Base-by-base conservation (phyloP, 2,888 invertebrate genomes). In the Hecatera dysodea region DNA sequence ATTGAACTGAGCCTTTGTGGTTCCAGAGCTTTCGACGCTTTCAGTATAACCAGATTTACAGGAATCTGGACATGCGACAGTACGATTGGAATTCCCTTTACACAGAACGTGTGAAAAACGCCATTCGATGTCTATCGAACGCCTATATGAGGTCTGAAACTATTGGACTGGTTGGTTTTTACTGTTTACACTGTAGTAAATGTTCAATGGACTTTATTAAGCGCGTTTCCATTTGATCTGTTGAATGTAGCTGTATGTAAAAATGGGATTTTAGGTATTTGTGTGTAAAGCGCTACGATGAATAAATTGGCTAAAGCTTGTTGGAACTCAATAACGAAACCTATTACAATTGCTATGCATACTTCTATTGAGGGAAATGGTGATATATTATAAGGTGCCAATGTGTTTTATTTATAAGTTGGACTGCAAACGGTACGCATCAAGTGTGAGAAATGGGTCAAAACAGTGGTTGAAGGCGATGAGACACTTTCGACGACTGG, bases 371-470 rank as follows among this genome's bases (percentile, higher is more conserved):
- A 61, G 53, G 56, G 59, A 53, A 72, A 65, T 65, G 53, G 27
- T 72, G 57, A 62, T 64, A 72, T 55, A 52, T 56, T 52, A 70
- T 57, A 48, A 72, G 59, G 70, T 78, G 50, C 27, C 48, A 46
- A 63, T 66, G 72, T 79, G 72, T 67, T 81, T 79, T 81, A 79
- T 79, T 79, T 79, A 79, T 79, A 72, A 78, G 78, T 67, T 65
- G 33, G 9, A 81, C 53, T 72, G 67, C 78, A 79, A 79, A 79
- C 81, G 67, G 72, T 72, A 66, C 36, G 50, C 50, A 61, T 81
- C 53, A 79, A 79, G 82, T 79, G 82, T 79, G 79, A 78, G 79
- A 79, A 79, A 79, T 79, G 72, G 78, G 79, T 72, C 82, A 81
- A 66, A 79, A 57, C 57, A 81, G 65, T 62, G 65, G 36, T 48